Evolutionary conservation across 2,888 invertebrate genomes (phyloP).

Genomic region (Cybosia mesomella): DNA sequence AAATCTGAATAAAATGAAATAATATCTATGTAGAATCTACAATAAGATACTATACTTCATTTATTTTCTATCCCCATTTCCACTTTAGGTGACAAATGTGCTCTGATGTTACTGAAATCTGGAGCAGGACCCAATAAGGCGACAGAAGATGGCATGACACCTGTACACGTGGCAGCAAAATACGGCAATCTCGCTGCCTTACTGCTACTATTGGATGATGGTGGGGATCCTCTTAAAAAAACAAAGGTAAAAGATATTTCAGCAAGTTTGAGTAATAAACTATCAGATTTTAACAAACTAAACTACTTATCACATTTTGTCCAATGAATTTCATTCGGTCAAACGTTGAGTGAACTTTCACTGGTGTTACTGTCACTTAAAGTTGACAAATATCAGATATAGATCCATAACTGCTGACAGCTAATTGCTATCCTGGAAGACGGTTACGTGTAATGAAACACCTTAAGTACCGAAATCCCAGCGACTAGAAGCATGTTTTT

Average conservation of each 20-base stretch:
- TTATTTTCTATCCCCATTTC: background rate
- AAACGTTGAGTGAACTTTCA: too few species aligned
- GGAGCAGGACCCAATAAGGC: conserved; percentile 98
- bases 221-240: conserved; percentile 96
- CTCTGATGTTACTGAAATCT: conserved; percentile 98
- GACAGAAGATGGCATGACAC: conserved; percentile 98
- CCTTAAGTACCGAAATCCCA: too few species aligned
- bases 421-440: too few species aligned
- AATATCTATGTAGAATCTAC: too few species aligned
- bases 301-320: background rate
- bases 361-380: too few species aligned
- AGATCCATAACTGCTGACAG: too few species aligned
- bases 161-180: conserved; percentile 98
- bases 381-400: too few species aligned
- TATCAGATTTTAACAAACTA: background rate
- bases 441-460: too few species aligned
- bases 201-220: conserved; percentile 95
- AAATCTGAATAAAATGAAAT: too few species aligned
- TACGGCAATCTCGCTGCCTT: conserved; percentile 96
- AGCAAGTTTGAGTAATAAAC: background rate
- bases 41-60: background rate
- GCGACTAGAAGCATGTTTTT: too few species aligned
- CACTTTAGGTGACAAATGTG: conserved; percentile 89
- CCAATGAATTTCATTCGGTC: too few species aligned
- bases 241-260: conserved; percentile 91